Evolutionary conservation across 35 echinoderm and acorn worm species (phyloP).

Genomic region (Hemicentrotus pulcherrimus): DNA sequence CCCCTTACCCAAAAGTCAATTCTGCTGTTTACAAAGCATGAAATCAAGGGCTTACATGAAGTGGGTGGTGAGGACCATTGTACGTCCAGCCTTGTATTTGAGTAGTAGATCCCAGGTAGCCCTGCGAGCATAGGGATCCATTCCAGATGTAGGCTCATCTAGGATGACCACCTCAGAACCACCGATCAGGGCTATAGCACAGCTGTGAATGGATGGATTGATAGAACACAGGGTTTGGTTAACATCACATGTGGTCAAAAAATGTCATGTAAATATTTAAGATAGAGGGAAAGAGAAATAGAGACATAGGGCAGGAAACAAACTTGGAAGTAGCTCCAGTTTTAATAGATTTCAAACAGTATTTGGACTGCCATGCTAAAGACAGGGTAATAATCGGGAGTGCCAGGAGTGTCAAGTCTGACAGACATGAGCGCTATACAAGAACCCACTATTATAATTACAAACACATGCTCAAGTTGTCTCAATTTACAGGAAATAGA

Average conservation of each 20-base stretch:
- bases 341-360: no score
- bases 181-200: constrained; percentile 94
- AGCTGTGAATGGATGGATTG: constrained; percentile 67
- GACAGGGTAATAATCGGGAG: no score
- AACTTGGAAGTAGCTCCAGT: no score
- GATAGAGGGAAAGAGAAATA: no score
- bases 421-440: no score
- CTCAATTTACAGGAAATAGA: no score
- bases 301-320: no score
- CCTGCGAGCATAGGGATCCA: constrained; percentile 95
- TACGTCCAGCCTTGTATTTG: constrained; percentile 91
- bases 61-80: constrained; percentile 96
- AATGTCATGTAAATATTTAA: background rate
- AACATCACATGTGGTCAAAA: background rate
- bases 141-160: constrained; percentile 96
- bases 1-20: no score
- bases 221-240: background rate
- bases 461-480: no score
- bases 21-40: background rate
- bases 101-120: constrained; percentile 98
- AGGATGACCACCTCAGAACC: constrained; percentile 96
- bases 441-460: no score
- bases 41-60: constrained; percentile 85
- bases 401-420: no score
- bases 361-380: no score